These are phyloP conservation scores for Spea multiplicata DNA, from an alignment of 2,113 vertebrate genomes.

Conservation along the genomic window DNA sequence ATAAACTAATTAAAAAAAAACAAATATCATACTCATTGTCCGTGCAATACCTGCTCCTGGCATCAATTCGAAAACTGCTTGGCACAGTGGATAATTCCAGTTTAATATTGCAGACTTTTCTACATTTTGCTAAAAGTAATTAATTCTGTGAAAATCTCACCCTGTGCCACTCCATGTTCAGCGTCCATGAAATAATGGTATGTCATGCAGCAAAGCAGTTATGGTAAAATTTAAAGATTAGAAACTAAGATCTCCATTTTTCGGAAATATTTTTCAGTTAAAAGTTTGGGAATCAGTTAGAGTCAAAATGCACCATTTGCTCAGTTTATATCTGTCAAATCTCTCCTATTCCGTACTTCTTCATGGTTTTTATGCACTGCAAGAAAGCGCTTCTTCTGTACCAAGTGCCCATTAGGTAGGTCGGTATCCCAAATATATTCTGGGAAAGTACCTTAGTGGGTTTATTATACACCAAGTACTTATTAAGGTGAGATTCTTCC, in stretches of 20 bases:
- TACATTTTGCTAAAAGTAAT: too few species aligned
- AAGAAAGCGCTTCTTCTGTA: slow-evolving; percentile 29
- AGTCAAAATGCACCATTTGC: background rate
- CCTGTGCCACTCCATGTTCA: too few species aligned
- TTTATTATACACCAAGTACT: slow-evolving; percentile 65
- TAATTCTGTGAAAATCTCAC: too few species aligned
- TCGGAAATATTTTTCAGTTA: background rate
- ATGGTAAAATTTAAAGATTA: background rate
- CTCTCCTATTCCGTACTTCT: slow-evolving; percentile 22
- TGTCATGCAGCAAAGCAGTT: background rate
- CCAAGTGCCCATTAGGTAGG: slow-evolving; percentile 17
- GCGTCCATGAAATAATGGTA: too few species aligned
- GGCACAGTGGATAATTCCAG: background rate
- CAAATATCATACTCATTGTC: too few species aligned
- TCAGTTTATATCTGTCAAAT: background rate
- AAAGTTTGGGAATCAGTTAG: background rate
- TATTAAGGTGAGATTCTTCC: slow-evolving; percentile 75
- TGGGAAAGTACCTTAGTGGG: slow-evolving; percentile 69
- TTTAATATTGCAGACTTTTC: too few species aligned
- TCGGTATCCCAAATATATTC: slow-evolving; percentile 67
- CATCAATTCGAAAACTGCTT: background rate
- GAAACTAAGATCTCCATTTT: background rate
- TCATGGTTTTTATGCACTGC: slow-evolving; percentile 25
- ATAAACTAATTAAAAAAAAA: too few species aligned
- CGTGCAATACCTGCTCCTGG: too few species aligned